A percentile compares a stretch with the other conserved stretches of the same genome.
phyloP scores from a whole-genome alignment of 1,140 invertebrate species.

The Phthorimaea operculella region DNA sequence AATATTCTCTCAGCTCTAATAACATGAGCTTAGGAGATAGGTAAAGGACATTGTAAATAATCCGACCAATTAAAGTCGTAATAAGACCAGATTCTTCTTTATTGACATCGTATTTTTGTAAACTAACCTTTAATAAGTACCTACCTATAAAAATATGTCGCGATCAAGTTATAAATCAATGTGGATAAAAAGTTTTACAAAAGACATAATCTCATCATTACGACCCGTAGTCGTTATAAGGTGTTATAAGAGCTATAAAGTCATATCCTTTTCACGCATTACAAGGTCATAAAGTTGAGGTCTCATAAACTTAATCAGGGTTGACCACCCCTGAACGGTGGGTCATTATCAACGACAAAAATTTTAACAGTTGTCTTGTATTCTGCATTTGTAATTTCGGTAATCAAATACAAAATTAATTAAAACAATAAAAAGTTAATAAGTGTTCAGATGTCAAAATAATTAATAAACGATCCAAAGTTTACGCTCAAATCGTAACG shows the following conservation, averaged over 20 bases:
- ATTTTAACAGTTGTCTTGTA: too few species aligned
- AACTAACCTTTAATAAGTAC: background rate
- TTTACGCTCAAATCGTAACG: slow-evolving; percentile 13
- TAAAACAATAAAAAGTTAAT: background rate
- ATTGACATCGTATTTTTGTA: background rate
- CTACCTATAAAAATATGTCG: background rate
- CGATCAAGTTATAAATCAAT: slow-evolving; percentile 41
- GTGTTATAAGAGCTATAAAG: slow-evolving; percentile 20
- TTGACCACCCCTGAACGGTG: slow-evolving; percentile 34
- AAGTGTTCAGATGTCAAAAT: background rate
- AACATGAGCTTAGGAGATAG: too few species aligned
- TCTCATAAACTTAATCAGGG: slow-evolving; percentile 34
- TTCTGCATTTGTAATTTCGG: too few species aligned
- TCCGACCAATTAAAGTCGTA: background rate
- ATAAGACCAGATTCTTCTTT: background rate
- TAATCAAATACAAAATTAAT: background rate
- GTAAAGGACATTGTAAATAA: too few species aligned
- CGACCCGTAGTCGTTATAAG: slow-evolving; percentile 37
- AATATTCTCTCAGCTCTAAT: too few species aligned
- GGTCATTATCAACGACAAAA: too few species aligned
- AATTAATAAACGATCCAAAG: background rate
- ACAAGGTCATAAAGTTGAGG: slow-evolving; percentile 41
- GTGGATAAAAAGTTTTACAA: slow-evolving; percentile 34
- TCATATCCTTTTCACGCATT: slow-evolving; percentile 47
- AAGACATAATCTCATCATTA: slow-evolving; percentile 44